Percentiles rank a stretch among this genome's conserved stretches.
phyloP scores from a whole-genome alignment of 2,797 vertebrate species.

The Typhlichthys subterraneus region DNA sequence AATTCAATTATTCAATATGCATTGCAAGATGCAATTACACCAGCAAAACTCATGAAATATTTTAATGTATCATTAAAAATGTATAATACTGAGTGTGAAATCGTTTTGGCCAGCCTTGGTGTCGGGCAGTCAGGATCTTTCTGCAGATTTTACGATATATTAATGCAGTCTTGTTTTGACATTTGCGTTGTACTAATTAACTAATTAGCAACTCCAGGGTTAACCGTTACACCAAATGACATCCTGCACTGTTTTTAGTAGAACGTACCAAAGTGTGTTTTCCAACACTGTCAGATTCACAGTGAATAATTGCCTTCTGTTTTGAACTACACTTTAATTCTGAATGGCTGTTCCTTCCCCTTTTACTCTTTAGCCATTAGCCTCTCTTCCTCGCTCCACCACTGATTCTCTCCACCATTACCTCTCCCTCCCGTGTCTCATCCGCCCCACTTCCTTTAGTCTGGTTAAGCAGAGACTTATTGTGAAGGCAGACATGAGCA shows the following conservation, averaged over 20 bases:
- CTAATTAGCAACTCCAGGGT: too few species aligned
- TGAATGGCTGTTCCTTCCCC: constrained; percentile 1
- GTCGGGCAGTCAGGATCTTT: constrained; percentile 2
- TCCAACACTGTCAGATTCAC: constrained; percentile 6
- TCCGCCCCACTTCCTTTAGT: constrained; percentile 32
- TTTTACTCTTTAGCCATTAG: background rate
- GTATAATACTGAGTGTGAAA: constrained; percentile 1
- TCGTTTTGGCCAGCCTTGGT: constrained; percentile 2
- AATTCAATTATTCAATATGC: background rate
- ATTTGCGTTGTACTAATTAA: constrained; percentile 6
- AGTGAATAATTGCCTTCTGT: constrained; percentile 26
- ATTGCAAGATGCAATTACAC: background rate
- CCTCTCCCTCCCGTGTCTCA: constrained; percentile 1
- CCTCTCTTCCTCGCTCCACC: constrained; percentile 6
- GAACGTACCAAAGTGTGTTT: background rate
- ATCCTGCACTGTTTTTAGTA: too few species aligned
- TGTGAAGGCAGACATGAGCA: constrained; percentile 40
- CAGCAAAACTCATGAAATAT: background rate
- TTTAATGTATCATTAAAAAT: too few species aligned
- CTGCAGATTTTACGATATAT: constrained; percentile 19
- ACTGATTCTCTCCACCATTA: constrained; percentile 1
- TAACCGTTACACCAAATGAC: too few species aligned
- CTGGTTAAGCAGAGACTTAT: constrained; percentile 29
- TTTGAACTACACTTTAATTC: constrained; percentile 20
- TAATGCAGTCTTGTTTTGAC: constrained; percentile 10